phyloP scores from a whole-genome alignment of 2,113 vertebrate genomes.

The Hippopotamus amphibius region DNA sequence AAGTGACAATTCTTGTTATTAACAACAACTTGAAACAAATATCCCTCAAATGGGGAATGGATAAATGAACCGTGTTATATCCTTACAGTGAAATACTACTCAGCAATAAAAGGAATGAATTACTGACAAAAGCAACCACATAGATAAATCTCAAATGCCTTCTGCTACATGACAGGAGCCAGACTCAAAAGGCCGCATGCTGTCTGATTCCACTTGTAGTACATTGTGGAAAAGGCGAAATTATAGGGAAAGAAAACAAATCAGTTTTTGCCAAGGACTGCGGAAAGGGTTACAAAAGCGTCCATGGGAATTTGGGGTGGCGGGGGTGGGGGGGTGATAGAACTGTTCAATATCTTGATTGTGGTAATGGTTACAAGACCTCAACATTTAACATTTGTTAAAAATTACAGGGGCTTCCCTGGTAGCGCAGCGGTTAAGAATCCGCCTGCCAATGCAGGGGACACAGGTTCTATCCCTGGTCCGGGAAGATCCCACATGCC shows the following conservation, averaged over 20 bases:
- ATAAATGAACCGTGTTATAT: background rate
- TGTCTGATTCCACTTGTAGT: background rate
- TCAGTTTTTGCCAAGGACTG: background rate
- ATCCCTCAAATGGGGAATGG: background rate
- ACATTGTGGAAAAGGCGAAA: slow-evolving; percentile 13
- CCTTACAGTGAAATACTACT: background rate
- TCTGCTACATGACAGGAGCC: background rate
- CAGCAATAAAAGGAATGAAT: background rate
- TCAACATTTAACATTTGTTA: background rate
- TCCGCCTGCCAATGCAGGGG: no score
- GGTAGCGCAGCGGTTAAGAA: no score
- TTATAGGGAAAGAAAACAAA: background rate
- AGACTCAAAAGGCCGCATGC: background rate
- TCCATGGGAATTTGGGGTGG: background rate
- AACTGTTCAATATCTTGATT: background rate
- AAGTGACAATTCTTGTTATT: background rate
- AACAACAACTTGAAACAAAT: background rate
- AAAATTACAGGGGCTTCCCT: background rate
- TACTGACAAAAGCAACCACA: background rate
- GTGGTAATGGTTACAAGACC: background rate
- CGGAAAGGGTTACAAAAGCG: background rate
- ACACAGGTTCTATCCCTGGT: no score
- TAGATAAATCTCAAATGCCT: background rate
- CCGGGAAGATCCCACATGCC: no score
- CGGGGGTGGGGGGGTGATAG: background rate